Base-by-base conservation (phyloP, 2,888 invertebrate genomes). In the Andrena minutula region DNA sequence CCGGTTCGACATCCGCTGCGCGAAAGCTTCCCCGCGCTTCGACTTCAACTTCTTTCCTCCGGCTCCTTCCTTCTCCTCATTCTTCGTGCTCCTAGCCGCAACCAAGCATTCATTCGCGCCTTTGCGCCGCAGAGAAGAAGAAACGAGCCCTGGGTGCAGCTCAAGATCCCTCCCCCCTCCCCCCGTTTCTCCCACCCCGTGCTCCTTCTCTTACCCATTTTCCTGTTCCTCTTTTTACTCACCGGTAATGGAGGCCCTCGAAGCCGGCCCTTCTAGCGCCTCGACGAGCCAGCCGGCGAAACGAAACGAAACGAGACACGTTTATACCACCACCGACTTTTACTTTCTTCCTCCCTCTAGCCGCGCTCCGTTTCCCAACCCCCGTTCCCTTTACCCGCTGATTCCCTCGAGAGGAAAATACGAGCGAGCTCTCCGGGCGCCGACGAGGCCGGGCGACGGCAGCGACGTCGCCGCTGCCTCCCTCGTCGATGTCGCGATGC, bases 201-300 rank as follows among this genome's bases (percentile, higher is more conserved):
- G 81, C 20, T 12, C 30, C 35, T 35, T 41, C 51, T 58, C 49
- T 61, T 49, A 32, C 64, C 71, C 51, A 79, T 79, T 56, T 70
- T 73, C 58, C 78, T 85, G 80, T 73, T 80, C 66, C 79, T 90
- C 88, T 89, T 90, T 90, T 88, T 89, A 91, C 89, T 88, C 88
- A 87, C 83, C 89, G 88, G 90, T 92, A 93, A 92, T 91, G 91
- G 91, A 92, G 91, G 89, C 91, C 88, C 92, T 92, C 90, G 91
- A 90, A 92, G 89, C 76, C 84, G 86, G 89, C 86, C 90, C 87
- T 89, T 81, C 84, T 89, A 79, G 86, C 84, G 85, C 88, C 87
- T 86, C 84, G 83, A 84, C 84, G 85, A 79, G 79, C 79, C 79
- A 64, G 75, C 75, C 64, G 61, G 89, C 86, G 84, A 85, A 87